Base-by-base conservation (phyloP, 2,113 vertebrate species). In the Mus pahari region DNA sequence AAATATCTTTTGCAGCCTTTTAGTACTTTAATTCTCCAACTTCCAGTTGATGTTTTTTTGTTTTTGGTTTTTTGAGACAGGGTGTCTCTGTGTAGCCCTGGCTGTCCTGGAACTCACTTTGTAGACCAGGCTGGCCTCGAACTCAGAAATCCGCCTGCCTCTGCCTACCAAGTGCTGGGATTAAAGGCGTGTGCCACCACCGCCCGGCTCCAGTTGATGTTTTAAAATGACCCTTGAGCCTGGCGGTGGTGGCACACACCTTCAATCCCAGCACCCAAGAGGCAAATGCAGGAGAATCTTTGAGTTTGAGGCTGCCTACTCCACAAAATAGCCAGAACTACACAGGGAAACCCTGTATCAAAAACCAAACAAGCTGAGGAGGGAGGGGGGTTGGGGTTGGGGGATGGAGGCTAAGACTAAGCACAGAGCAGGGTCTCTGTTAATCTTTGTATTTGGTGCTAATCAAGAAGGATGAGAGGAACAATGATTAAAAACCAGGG, bases 41-140 rank as follows among this genome's bases (percentile, higher is more conserved):
- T 81, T 87, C 82, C 89, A 66, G 36, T 92, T 96, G n/a, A 42
- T 89, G 33, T 78, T 89, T 94, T 70, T n/a, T n/a, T n/a, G n/a
- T n/a, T n/a, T n/a, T n/a, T n/a, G n/a, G n/a, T n/a, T n/a, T n/a
- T n/a, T n/a, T n/a, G n/a, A n/a, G n/a, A n/a, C n/a, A n/a, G n/a
- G n/a, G n/a, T n/a, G n/a, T n/a, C n/a, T n/a, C n/a, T n/a, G n/a
- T n/a, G n/a, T n/a, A n/a, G n/a, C n/a, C n/a, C n/a, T n/a, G n/a
- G n/a, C n/a, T n/a, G n/a, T n/a, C n/a, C n/a, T n/a, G n/a, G n/a
- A n/a, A n/a, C n/a, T n/a, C n/a, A n/a, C n/a, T n/a, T n/a, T n/a
- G n/a, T n/a, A n/a, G n/a, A n/a, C n/a, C n/a, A n/a, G n/a, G n/a
- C n/a, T n/a, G n/a, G n/a, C n/a, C n/a, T n/a, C n/a, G n/a, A n/a